A percentile compares a stretch with the other conserved stretches of the same genome.
These are phyloP conservation scores for Philypnodon macrostomus DNA, from an alignment of 2,797 vertebrate species.

Conservation along the genomic window DNA sequence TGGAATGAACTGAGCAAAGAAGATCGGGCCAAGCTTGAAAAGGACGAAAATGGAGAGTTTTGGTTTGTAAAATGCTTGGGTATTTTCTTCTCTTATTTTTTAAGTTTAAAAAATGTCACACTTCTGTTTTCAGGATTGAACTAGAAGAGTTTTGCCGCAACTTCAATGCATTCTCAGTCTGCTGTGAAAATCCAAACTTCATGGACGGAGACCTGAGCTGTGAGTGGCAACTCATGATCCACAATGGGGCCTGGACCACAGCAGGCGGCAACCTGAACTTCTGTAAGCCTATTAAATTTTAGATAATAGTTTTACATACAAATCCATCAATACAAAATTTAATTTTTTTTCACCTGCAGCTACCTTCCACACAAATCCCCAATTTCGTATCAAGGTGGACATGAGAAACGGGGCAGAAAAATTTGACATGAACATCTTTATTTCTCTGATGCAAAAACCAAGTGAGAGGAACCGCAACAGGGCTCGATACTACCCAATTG, in stretches of 20 bases:
- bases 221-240: constrained; percentile 52
- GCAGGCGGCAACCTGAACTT: constrained; percentile 35
- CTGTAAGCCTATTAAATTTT: too few species aligned
- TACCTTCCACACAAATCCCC: constrained; percentile 46
- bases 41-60: constrained; percentile 52
- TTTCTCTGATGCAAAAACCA: constrained; percentile 57
- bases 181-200: constrained; percentile 62
- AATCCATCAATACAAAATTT: not conserved
- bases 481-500: not conserved
- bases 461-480: constrained; percentile 4
- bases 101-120: not conserved
- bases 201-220: constrained; percentile 37
- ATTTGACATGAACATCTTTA: constrained; percentile 47
- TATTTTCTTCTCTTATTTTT: too few species aligned
- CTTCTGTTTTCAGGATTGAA: constrained; percentile 38
- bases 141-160: constrained; percentile 45
- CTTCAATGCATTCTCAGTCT: constrained; percentile 21
- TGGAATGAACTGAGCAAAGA: constrained; percentile 32
- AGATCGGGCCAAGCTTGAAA: constrained; percentile 29
- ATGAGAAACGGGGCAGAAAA: constrained; percentile 8
- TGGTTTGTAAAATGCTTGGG: constrained; percentile 49
- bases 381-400: constrained; percentile 48
- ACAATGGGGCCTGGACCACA: constrained; percentile 33
- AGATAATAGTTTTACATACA: too few species aligned
- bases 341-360: constrained; percentile 18